Evolutionary conservation across 2,888 invertebrate genomes (phyloP).

Genomic region (Biston betularia): DNA sequence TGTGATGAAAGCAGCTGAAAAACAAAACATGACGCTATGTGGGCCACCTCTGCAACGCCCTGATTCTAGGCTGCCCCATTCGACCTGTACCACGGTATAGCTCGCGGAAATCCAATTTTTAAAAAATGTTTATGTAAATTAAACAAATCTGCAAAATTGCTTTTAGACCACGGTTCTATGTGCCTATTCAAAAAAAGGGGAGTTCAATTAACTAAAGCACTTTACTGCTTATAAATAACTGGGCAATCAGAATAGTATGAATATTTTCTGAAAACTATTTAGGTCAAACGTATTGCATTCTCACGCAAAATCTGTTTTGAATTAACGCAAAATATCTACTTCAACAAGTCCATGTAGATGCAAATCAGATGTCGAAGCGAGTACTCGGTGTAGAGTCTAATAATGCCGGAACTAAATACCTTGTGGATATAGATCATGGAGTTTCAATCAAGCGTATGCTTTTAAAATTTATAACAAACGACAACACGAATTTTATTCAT

Average conservation of each 20-base stretch:
- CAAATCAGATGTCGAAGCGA: constrained; percentile 25
- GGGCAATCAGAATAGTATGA: constrained; percentile 31
- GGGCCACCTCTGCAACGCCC: constrained; percentile 79
- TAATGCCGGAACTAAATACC: constrained; percentile 32
- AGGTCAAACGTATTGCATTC: constrained; percentile 26
- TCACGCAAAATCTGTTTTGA: constrained; percentile 22
- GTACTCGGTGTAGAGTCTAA: constrained; percentile 14
- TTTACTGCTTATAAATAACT: not conserved
- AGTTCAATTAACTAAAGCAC: constrained; percentile 4
- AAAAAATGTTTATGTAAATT: constrained; percentile 31
- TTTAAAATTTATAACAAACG: constrained; percentile 11
- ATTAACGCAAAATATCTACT: constrained; percentile 12
- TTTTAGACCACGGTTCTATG: constrained; percentile 2
- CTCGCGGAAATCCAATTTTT: constrained; percentile 44
- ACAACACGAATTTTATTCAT: constrained; percentile 8
- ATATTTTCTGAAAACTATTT: constrained; percentile 31
- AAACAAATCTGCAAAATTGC: constrained; percentile 4
- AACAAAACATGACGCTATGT: constrained; percentile 66
- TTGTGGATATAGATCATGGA: constrained; percentile 12
- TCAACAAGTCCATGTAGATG: constrained; percentile 25
- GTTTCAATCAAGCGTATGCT: constrained; percentile 21
- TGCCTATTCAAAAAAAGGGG: not conserved
- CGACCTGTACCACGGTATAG: constrained; percentile 50
- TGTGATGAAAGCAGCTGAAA: constrained; percentile 56
- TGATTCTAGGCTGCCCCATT: constrained; percentile 68